Evolutionary conservation across 2,888 invertebrate genomes (phyloP), one percentile per base, ranked within the genome.

Genomic region (Pilophorus perplexus): DNA sequence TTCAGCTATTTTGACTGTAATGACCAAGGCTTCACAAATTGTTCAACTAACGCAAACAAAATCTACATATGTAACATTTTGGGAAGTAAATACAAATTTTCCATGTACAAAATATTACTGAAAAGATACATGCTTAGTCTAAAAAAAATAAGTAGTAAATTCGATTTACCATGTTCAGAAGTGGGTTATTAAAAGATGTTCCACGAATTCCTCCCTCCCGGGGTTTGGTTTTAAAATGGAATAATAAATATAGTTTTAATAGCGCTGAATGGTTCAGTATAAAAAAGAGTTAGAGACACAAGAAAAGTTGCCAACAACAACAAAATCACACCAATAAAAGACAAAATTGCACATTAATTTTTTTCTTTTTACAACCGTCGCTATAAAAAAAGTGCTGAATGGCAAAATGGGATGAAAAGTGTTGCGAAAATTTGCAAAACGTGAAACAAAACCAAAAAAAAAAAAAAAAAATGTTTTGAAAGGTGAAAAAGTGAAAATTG

Each of bases 131-230:
- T 62, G 62, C 62, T 62, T 62, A 62, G 22, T 28, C 62, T 62
- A 46, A 27, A 25, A 52, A 23, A 3, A 62, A 40, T 46, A 57
- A 10, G 40, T 57, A 62, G 38, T 46, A 46, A 60, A 33, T 62
- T 62, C 46, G 62, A 62, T 38, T 62, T 62, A 62, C 62, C 62
- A 62, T 44, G 23, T 62, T 62, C 62, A 62, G 62, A 46, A 62
- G 62, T 28, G 62, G 62, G 48, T 62, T 62, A 62, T 46, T 46
- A 62, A 62, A 55, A 55, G 55, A 38, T 22, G 55, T 55, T 62
- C 62, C 62, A 48, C 46, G 62, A 46, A 44, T 62, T 62, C 62
- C 48, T 62, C 62, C 62, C 62, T 62, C 62, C 62, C 62, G 28
- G 46, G 44, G 62, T 44, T 46, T 48, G 46, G 52, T 44, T 62